Evolutionary conservation across 2,113 vertebrate genomes (phyloP).

Genomic region (Melanerpes aurifrons): DNA sequence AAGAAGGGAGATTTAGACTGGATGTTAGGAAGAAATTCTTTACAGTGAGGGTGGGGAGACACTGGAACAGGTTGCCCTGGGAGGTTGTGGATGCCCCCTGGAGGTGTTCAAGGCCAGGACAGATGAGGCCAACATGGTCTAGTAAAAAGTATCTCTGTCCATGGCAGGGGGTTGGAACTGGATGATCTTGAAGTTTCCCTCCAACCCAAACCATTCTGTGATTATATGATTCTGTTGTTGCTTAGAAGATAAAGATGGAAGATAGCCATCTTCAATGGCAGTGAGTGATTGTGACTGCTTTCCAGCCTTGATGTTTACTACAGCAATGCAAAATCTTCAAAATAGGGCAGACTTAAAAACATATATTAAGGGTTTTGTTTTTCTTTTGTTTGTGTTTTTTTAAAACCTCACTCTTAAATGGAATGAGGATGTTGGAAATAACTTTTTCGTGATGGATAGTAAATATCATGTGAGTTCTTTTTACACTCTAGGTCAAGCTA

Average conservation of each 20-base stretch:
- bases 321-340: background rate
- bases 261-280: background rate
- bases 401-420: background rate
- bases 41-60: too few species aligned
- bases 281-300: background rate
- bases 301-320: background rate
- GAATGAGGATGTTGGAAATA: background rate
- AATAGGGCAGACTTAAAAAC: background rate
- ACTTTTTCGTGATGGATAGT: background rate
- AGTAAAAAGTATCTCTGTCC: too few species aligned
- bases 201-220: too few species aligned
- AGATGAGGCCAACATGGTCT: too few species aligned
- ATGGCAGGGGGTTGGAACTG: too few species aligned
- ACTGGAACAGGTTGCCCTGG: too few species aligned
- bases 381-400: background rate
- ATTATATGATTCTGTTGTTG: background rate
- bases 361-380: background rate
- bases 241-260: background rate
- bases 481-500: background rate
- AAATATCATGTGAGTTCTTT: background rate
- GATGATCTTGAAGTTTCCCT: too few species aligned
- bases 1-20: too few species aligned
- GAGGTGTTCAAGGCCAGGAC: too few species aligned
- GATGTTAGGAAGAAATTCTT: too few species aligned
- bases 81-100: too few species aligned